phyloP scores from a whole-genome alignment of 92 coral and sea anemone genomes.

The Plumapathes pennacea region DNA sequence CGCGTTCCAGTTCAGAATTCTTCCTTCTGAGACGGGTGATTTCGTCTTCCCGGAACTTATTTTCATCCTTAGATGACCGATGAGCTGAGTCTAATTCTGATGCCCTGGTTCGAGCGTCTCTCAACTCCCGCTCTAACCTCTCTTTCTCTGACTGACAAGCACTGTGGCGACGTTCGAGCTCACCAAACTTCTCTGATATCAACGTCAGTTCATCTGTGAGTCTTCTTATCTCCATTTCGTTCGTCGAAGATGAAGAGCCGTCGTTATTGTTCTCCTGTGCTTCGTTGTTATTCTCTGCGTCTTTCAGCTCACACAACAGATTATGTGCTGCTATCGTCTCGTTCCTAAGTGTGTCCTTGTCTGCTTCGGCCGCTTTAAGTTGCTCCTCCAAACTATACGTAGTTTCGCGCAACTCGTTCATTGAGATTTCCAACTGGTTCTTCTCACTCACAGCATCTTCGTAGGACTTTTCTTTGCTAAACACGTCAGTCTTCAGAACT shows the following conservation, averaged over 20 bases:
- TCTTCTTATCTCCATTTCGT: constrained; percentile 17
- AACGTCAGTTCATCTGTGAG: constrained; percentile 58
- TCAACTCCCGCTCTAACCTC: constrained; percentile 48
- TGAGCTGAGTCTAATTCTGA: constrained; percentile 48
- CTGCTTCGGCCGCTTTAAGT: constrained; percentile 65
- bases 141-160: constrained; percentile 63
- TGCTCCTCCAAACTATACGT: constrained; percentile 48
- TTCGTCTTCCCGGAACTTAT: constrained; percentile 56
- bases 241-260: constrained; percentile 11
- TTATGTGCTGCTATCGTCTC: constrained; percentile 72
- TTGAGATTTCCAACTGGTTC: constrained; percentile 27
- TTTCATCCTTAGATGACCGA: constrained; percentile 50
- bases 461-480: constrained; percentile 33
- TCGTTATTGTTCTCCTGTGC: constrained; percentile 27
- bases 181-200: constrained; percentile 36
- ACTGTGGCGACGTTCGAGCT: constrained; percentile 48
- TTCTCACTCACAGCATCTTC: constrained; percentile 43
- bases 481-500: constrained; percentile 47
- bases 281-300: constrained; percentile 48
- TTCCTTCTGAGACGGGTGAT: constrained; percentile 36
- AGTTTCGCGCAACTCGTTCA: constrained; percentile 24
- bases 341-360: constrained; percentile 69
- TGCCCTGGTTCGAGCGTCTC: constrained; percentile 48
- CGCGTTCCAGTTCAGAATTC: constrained; percentile 25
- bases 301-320: constrained; percentile 59